Percentiles rank a stretch among this genome's conserved stretches.
phyloP scores from a whole-genome alignment of 2,113 vertebrate species.

The Phyllostomus discolor region DNA sequence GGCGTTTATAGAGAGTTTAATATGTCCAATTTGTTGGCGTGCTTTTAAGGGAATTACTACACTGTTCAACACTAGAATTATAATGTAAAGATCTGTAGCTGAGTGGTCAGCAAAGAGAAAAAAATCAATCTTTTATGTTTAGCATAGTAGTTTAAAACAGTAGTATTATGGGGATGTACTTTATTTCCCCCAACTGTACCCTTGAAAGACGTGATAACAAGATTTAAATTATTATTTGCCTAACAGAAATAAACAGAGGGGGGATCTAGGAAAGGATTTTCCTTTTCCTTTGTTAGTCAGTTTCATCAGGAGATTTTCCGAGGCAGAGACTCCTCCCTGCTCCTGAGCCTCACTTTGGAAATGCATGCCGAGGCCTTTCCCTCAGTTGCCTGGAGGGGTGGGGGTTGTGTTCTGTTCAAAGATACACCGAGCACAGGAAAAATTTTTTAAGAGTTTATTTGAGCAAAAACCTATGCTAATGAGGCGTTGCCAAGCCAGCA shows the following conservation, averaged over 20 bases:
- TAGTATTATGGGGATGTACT: not conserved
- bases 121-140: not conserved
- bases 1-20: not conserved
- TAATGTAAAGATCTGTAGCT: not conserved
- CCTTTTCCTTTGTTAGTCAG: constrained; percentile 11
- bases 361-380: not conserved
- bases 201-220: constrained; percentile 38
- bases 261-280: not conserved
- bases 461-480: not conserved
- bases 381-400: not conserved
- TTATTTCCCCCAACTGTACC: not conserved
- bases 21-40: not conserved
- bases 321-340: not conserved
- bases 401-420: not conserved
- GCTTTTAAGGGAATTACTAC: constrained; percentile 13
- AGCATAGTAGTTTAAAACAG: not conserved
- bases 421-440: not conserved
- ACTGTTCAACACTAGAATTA: not conserved
- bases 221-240: constrained; percentile 2
- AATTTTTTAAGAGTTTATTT: not conserved
- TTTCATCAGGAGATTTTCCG: not conserved
- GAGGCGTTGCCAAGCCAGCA: not conserved
- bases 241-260: not conserved
- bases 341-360: not conserved
- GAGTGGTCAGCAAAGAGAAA: not conserved